A percentile compares a stretch with the other conserved stretches of the same genome.
These are phyloP conservation scores for Oxystoma pomonae DNA, from an alignment of 2,888 invertebrate species.

Conservation along the genomic window DNA sequence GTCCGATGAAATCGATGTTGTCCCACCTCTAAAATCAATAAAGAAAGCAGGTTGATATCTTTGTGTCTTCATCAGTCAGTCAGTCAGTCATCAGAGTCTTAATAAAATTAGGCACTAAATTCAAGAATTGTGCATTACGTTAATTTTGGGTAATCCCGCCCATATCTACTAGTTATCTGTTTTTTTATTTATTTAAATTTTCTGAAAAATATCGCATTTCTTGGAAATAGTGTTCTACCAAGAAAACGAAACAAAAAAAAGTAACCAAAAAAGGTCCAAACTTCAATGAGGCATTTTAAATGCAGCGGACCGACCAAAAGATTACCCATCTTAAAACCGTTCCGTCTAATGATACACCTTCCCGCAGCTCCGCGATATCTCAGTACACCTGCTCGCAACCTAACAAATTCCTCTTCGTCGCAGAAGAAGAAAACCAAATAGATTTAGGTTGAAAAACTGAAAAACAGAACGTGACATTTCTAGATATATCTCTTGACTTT, in stretches of 20 bases:
- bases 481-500: too few relatives aligned
- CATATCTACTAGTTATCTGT: too few relatives aligned
- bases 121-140: too few relatives aligned
- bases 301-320: not conserved
- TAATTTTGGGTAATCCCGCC: too few relatives aligned
- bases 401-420: not conserved
- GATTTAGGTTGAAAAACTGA: too few relatives aligned
- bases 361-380: not conserved
- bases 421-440: not conserved
- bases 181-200: constrained; percentile 13
- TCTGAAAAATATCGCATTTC: not conserved
- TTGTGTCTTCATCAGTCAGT: too few relatives aligned
- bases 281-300: not conserved
- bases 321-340: not conserved
- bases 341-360: not conserved
- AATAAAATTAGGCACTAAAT: not conserved
- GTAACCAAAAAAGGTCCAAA: not conserved
- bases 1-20: too few relatives aligned
- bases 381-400: not conserved
- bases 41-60: too few relatives aligned
- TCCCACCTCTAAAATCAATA: too few relatives aligned
- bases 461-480: too few relatives aligned
- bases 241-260: not conserved
- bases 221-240: not conserved
- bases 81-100: too few relatives aligned